Base-by-base conservation (phyloP, 2,888 invertebrate species). In the Tubiluchus corallicola region DNA sequence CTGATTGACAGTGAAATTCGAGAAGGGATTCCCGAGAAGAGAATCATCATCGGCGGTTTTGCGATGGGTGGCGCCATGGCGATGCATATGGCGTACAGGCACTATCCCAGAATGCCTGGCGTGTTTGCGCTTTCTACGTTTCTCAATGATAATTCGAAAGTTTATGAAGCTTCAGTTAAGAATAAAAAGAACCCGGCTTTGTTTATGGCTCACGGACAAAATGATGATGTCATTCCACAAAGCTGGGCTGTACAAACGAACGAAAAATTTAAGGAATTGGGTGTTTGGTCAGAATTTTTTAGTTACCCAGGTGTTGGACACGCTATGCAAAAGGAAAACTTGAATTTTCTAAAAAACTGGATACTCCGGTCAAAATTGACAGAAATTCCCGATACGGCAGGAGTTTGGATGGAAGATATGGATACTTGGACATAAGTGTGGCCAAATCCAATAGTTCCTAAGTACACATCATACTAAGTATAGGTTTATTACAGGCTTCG, bases 11-110 rank as follows among this genome's bases (percentile, higher is more conserved):
- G 68, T 41, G 79, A 82, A 65, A 69, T 76, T 43, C 64, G 72
- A 4, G 57, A 60, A 44, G 82, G 82, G 2, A 75, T 81, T 52
- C 75, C 79, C 1, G 57, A 67, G 20, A 71, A 74, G 51, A 71
- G 77, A 55, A 82, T 84, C 51, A 67, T 81, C 47, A 66, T 84
- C 9, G 29, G 29, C n/a, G 29, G 79, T 2, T 84, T 84, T 63
- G 84, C 85, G 3, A 85, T 84, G 82, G 85, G 85, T 18, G 84
- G 82, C 21, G 73, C 77, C 0, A 62, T 84, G 54, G 73, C 84
- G 1, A 57, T 82, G 16, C 79, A 85, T 53, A 63, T 77, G 16
- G 80, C 73, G 0, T 82, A 74, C 56, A 70, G 77, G 57, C 74
- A 74, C 58, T 68, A 72, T 15, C 70, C 69, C 2, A 70, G 74